Percentiles rank a stretch among this genome's conserved stretches.
phyloP scores from a whole-genome alignment of 2,888 invertebrate species.

The Parnassius orleans region DNA sequence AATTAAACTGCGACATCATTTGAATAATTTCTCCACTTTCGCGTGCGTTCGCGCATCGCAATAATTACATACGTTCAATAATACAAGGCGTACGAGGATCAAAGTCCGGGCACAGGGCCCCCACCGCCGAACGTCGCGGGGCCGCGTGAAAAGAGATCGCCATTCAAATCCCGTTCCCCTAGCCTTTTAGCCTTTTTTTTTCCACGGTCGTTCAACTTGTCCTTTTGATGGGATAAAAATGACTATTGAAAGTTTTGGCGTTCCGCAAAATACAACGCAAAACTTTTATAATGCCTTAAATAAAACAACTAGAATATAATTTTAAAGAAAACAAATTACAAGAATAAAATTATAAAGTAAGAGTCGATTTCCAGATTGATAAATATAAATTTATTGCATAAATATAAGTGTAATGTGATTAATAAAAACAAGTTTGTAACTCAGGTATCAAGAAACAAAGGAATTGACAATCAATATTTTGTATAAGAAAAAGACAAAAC shows the following conservation, averaged over 20 bases:
- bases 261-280: slow-evolving; percentile 6
- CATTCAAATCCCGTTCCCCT: slow-evolving; percentile 38
- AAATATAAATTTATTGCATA: no score
- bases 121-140: slow-evolving; percentile 18
- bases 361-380: no score
- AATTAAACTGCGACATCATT: neutral
- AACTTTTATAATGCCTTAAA: neutral
- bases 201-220: slow-evolving; percentile 64
- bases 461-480: no score
- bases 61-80: slow-evolving; percentile 10
- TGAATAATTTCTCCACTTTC: neutral
- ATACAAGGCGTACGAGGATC: neutral
- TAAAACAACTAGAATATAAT: no score
- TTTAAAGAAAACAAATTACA: no score
- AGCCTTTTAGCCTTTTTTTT: slow-evolving; percentile 37
- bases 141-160: slow-evolving; percentile 34
- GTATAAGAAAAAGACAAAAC: no score
- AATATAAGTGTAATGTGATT: no score
- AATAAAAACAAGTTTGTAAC: no score
- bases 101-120: slow-evolving; percentile 2
- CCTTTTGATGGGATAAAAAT: slow-evolving; percentile 45
- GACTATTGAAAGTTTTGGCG: slow-evolving; percentile 29
- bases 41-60: slow-evolving; percentile 17
- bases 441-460: no score
- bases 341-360: no score